Percentiles rank a stretch among this genome's conserved stretches.
phyloP scores from a whole-genome alignment of 1,140 invertebrate species.

The Monomorium pharaonis region DNA sequence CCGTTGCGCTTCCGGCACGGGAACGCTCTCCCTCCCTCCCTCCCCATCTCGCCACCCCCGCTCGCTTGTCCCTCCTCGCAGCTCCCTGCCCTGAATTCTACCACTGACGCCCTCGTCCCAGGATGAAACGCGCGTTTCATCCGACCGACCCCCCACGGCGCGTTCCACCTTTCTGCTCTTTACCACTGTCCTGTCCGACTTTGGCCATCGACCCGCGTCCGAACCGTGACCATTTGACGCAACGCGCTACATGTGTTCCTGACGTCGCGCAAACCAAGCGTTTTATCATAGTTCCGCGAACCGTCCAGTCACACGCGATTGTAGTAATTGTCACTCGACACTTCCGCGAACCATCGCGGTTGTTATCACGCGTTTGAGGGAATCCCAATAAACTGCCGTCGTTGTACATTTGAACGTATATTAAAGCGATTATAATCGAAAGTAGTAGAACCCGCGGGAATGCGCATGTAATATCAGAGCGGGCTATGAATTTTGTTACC shows the following conservation, averaged over 20 bases:
- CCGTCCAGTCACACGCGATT: slow-evolving; percentile 13
- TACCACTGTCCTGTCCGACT: slow-evolving; percentile 46
- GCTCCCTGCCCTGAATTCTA: slow-evolving; percentile 34
- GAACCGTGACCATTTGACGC: slow-evolving; percentile 37
- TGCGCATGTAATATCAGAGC: background rate
- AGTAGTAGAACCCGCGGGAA: background rate
- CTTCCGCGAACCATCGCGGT: background rate
- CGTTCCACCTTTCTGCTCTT: slow-evolving; percentile 41
- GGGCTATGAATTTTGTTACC: background rate
- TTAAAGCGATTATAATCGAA: background rate
- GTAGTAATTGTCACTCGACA: slow-evolving; percentile 28
- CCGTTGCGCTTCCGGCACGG: slow-evolving; percentile 76
- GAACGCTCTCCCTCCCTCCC: slow-evolving; percentile 33
- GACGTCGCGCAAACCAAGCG: slow-evolving; percentile 37
- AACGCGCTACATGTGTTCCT: slow-evolving; percentile 44
- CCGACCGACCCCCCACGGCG: background rate
- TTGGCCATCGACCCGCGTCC: slow-evolving; percentile 42
- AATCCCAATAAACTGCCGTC: background rate
- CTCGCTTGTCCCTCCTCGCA: slow-evolving; percentile 35
- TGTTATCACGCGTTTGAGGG: background rate
- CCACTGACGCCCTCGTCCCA: slow-evolving; percentile 18
- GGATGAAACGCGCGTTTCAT: slow-evolving; percentile 49
- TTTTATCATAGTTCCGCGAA: slow-evolving; percentile 47
- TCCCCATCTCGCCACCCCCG: background rate
- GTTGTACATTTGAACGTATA: background rate